Base-by-base conservation (phyloP, 2,113 vertebrate genomes). In the Dromaius novaehollandiae region DNA sequence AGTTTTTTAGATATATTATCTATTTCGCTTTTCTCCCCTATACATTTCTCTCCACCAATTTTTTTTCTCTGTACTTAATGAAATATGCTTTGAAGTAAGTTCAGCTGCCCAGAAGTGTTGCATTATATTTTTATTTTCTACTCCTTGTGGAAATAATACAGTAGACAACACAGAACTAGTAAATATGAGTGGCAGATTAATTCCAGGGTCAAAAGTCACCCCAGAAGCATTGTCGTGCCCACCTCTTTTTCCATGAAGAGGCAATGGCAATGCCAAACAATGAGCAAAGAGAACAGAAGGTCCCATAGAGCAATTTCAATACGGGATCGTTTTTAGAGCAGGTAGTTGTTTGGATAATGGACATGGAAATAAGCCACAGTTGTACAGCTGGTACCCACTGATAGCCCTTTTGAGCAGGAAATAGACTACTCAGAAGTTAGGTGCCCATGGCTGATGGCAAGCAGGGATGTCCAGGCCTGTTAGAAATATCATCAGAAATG, bases 31-130 rank as follows among this genome's bases (percentile, higher is more conserved):
- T 77, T 93, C 88, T 87, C n/a, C 44, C 81, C 92, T 90, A 60
- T 92, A 68, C 34, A 6, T 93, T 90, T 89, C 36, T 86, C 65
- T 93, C 20, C 18, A 88, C 3, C 2, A 50, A 86, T 48, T 50
- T 78, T 51, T 73, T 88, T 24, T 46, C 56, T 60, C 46, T 68
- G 19, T 46, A 64, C 68, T 94, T 89, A 81, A 68, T 68, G 60
- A 89, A 95, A 86, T 60, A 89, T 68, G 46, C 79, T 95, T 96
- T 91, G 88, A 95, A 93, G 25, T 56, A 55, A 90, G 84, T 30
- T 79, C 50, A 91, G 60, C 28, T 90, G 87, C 87, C 81, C 95
- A 76, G 82, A 95, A 53, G 51, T 84, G 83, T 90, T 55, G 82
- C 79, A 53, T 63, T 94, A 7, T 77, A 58, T 73, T 93, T 95